A percentile compares a stretch with the other conserved stretches of the same genome.
Conservation (phyloP, 2,797 vertebrate species). For the Furcifer pardalis region DNA sequence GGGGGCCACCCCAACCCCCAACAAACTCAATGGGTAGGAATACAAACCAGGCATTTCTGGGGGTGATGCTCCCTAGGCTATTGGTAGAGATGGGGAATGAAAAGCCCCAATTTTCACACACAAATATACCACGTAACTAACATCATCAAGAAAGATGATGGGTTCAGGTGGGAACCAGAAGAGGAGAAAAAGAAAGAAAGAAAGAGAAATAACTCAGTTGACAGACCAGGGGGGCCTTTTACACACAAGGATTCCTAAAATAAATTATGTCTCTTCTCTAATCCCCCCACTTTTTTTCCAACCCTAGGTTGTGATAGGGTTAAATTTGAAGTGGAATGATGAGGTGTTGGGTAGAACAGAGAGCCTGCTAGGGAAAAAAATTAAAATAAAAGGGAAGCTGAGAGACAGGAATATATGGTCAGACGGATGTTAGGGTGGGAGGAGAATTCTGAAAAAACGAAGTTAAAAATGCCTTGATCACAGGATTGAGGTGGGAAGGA, state of each 20-base stretch:
- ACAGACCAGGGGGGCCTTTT: not conserved
- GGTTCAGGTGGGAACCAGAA: not conserved
- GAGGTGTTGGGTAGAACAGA: no score
- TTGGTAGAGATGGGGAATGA: no score
- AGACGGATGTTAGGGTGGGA: slow-evolving; percentile 3
- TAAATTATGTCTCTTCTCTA: not conserved
- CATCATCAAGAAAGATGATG: not conserved
- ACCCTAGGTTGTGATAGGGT: not conserved
- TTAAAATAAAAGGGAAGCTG: not conserved
- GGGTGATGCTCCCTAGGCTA: not conserved
- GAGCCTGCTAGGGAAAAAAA: not conserved
- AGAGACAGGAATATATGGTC: slow-evolving; percentile 9
- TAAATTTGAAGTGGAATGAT: not conserved
- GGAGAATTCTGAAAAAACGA: not conserved
- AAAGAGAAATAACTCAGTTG: accelerated
- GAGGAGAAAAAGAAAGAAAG: no score
- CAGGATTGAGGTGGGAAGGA: not conserved
- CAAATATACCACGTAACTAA: no score
- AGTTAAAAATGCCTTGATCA: slow-evolving; percentile 11
- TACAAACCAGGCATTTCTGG: not conserved
- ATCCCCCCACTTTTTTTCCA: no score
- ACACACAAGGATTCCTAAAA: not conserved
- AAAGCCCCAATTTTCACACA: no score
- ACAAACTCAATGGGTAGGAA: no score
- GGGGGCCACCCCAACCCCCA: no score